These are phyloP conservation scores for Ictidomys tridecemlineatus DNA, from an alignment of 2,113 vertebrate genomes.

Conservation along the genomic window DNA sequence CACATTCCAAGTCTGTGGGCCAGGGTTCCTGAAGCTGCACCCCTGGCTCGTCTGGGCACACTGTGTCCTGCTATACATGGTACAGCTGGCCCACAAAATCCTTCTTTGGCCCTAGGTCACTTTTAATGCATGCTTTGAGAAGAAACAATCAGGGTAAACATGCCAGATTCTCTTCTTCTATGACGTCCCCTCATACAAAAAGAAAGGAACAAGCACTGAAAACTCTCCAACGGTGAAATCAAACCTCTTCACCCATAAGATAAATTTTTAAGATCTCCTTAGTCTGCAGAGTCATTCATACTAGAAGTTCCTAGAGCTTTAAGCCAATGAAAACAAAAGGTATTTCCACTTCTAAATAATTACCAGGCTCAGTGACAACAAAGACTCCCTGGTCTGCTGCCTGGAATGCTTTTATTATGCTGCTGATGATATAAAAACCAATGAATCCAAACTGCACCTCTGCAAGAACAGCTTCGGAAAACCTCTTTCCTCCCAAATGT, in stretches of 20 bases:
- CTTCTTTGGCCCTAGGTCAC: not conserved
- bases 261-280: no score
- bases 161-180: not conserved
- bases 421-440: not conserved
- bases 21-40: slow-evolving; percentile 54
- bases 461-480: not conserved
- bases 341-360: not conserved
- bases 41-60: not conserved
- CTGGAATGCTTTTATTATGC: not conserved
- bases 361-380: not conserved
- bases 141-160: not conserved
- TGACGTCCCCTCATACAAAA: not conserved
- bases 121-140: not conserved
- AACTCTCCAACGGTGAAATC: rapidly evolving
- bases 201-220: not conserved
- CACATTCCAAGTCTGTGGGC: not conserved
- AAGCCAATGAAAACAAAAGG: not conserved
- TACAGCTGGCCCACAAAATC: not conserved
- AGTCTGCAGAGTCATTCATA: not conserved
- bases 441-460: not conserved
- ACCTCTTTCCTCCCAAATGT: not conserved
- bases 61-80: not conserved
- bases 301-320: not conserved
- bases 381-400: no score
- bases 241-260: not conserved